A percentile compares a stretch with the other conserved stretches of the same genome.
Conservation (phyloP, 2,888 invertebrate genomes). For the Lissocephala sabroskyi region DNA sequence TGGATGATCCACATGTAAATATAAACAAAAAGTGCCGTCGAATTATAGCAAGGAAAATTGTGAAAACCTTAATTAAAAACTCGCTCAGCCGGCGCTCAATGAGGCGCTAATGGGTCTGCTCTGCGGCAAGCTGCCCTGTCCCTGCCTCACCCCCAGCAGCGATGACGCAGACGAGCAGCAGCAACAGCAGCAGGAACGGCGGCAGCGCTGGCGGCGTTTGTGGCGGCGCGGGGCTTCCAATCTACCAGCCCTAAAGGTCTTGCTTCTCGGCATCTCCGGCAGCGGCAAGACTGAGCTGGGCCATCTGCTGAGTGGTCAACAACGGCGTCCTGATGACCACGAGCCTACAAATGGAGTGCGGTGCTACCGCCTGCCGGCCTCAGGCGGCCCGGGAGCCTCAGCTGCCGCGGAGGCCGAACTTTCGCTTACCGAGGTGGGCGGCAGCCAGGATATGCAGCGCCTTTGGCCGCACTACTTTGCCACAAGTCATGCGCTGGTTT, state of each 20-base stretch:
- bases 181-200: no score
- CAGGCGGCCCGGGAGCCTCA: conserved; percentile 2
- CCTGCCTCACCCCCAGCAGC: conserved; percentile 16
- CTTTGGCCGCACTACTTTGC: conserved; percentile 69
- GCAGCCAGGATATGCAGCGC: conserved; percentile 66
- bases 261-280: conserved; percentile 61
- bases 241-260: conserved; percentile 41
- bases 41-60: not conserved
- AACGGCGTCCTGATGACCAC: conserved; percentile 42
- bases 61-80: not conserved
- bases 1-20: conserved; percentile 25
- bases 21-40: conserved; percentile 21
- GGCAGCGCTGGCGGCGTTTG: no score
- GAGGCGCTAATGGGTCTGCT: conserved; percentile 39
- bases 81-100: not conserved
- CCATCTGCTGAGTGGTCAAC: conserved; percentile 39
- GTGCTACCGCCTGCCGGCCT: conserved; percentile 31
- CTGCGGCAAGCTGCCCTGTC: conserved; percentile 34
- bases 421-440: conserved; percentile 68
- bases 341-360: conserved; percentile 67
- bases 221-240: no score
- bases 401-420: no score
- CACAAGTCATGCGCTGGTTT: conserved; percentile 49
- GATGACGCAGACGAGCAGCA: not conserved
- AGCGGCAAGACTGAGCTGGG: conserved; percentile 70